phyloP scores from a whole-genome alignment of 2,113 vertebrate genomes.

The Ramphastos sulfuratus region DNA sequence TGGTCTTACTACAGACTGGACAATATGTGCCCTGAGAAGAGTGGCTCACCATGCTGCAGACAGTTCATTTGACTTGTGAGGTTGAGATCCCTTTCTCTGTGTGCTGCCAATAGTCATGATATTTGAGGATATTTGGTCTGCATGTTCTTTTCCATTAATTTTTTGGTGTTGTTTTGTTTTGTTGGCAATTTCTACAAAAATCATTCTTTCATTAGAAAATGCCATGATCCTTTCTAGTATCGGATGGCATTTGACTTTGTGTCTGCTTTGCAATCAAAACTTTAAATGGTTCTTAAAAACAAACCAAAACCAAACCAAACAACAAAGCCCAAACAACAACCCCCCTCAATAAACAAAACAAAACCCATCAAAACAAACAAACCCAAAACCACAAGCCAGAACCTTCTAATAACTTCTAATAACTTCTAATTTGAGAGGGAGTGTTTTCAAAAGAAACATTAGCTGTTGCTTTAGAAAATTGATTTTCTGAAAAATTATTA shows the following conservation, averaged over 20 bases:
- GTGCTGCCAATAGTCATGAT: neutral
- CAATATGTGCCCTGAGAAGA: neutral
- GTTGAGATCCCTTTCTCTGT: neutral
- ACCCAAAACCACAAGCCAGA: neutral
- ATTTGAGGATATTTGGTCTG: neutral
- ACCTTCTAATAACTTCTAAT: no score
- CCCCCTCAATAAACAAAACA: no score
- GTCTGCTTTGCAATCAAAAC: neutral
- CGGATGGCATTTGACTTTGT: neutral
- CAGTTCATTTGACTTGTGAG: fast-evolving
- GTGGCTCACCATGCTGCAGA: neutral
- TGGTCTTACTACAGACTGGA: neutral
- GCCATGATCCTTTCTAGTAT: neutral
- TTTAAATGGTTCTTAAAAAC: neutral
- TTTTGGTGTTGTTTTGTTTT: neutral
- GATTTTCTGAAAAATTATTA: slow-evolving; percentile 35
- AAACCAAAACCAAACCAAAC: neutral
- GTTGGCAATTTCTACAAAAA: neutral
- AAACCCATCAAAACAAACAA: neutral
- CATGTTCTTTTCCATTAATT: neutral
- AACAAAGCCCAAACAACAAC: no score
- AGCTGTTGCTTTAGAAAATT: slow-evolving; percentile 56
- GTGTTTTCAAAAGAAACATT: slow-evolving; percentile 43
- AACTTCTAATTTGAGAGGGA: neutral
- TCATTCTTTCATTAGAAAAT: neutral